phyloP scores from a whole-genome alignment of 2,888 invertebrate species.

The Hartigia nigra region DNA sequence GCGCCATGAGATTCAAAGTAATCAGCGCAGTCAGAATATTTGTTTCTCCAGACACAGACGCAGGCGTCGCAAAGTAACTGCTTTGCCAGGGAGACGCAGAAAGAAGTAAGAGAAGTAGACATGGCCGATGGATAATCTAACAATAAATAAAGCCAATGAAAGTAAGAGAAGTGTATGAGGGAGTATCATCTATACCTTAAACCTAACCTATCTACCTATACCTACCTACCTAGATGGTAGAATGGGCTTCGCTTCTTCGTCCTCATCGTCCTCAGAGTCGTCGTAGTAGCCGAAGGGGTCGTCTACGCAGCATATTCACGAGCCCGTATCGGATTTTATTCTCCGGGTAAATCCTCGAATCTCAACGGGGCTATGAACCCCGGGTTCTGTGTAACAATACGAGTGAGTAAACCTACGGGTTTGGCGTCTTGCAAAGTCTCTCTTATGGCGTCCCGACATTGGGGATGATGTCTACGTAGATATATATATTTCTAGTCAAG shows the following conservation, averaged over 20 bases:
- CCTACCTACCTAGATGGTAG: neutral
- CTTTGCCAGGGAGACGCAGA: neutral
- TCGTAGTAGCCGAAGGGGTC: neutral
- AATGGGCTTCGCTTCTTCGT: neutral
- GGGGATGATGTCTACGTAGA: slow-evolving; percentile 18
- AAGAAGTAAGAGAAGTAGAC: neutral
- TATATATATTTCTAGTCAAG: slow-evolving; percentile 15
- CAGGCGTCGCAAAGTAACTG: neutral
- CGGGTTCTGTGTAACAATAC: neutral
- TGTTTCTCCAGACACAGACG: slow-evolving; percentile 6
- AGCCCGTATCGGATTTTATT: slow-evolving; percentile 54
- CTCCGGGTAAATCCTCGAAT: slow-evolving; percentile 52
- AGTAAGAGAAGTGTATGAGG: neutral
- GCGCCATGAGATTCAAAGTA: neutral
- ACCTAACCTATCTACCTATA: neutral
- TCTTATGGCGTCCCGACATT: neutral
- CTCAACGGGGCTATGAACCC: slow-evolving; percentile 32
- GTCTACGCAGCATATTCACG: slow-evolving; percentile 45
- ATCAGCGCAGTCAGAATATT: slow-evolving; percentile 12
- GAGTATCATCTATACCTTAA: neutral
- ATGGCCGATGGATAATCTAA: neutral
- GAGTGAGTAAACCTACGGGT: neutral
- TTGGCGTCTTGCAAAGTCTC: neutral
- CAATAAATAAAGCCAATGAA: neutral
- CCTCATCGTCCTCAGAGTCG: neutral